Evolutionary conservation across 2,113 vertebrate genomes (phyloP).

Genomic region (Protobothrops flavoviridis): DNA sequence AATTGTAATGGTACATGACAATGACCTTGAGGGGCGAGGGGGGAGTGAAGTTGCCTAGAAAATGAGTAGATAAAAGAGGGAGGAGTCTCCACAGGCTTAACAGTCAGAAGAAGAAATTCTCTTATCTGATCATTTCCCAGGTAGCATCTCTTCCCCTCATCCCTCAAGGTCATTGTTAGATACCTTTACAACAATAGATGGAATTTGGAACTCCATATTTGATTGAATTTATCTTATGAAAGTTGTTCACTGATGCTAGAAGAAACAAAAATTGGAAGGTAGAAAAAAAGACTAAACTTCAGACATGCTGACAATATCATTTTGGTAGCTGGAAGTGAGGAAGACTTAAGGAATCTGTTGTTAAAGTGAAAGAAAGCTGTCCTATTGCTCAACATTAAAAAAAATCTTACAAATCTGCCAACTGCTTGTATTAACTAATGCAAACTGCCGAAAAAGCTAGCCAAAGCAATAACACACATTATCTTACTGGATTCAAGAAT

Average conservation of each 20-base stretch:
- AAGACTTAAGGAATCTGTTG: not conserved
- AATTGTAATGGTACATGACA: not conserved
- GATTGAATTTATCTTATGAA: not conserved
- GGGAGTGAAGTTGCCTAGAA: too few species aligned
- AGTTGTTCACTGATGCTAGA: not conserved
- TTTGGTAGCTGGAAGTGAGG: not conserved
- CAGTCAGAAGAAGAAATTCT: too few species aligned
- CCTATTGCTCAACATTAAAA: not conserved
- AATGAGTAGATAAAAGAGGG: too few species aligned
- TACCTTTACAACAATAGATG: not conserved
- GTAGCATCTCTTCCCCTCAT: too few species aligned
- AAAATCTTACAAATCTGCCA: not conserved
- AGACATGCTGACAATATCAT: not conserved
- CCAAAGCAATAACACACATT: not conserved
- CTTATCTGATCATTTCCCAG: too few species aligned
- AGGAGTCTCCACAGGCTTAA: too few species aligned
- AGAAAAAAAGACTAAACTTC: not conserved
- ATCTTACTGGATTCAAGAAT: not conserved
- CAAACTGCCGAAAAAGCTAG: not conserved
- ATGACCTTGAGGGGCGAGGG: not conserved
- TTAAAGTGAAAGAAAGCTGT: not conserved
- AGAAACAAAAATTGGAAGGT: not conserved
- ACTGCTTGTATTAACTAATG: not conserved
- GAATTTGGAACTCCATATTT: not conserved
- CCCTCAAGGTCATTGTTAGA: too few species aligned